Percentiles rank a stretch among this genome's conserved stretches.
These are phyloP conservation scores for Actinemys pallida DNA, from an alignment of 2,113 vertebrate species.

Conservation along the genomic window DNA sequence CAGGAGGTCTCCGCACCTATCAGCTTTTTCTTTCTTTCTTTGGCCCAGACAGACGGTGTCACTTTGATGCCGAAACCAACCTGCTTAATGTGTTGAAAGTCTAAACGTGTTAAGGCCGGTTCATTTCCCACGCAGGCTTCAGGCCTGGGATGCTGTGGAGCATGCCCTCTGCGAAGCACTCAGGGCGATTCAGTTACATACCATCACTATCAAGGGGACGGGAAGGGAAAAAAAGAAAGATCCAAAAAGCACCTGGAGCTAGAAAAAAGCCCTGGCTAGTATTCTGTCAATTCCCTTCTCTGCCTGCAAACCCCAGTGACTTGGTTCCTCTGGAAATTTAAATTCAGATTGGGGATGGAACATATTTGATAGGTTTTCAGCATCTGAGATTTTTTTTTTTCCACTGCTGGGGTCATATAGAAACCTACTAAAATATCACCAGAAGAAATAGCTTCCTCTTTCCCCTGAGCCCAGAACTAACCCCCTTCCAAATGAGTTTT, in stretches of 20 bases:
- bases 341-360: background rate
- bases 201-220: fast-evolving
- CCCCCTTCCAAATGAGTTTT: background rate
- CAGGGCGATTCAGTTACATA: background rate
- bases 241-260: background rate
- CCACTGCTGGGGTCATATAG: fast-evolving
- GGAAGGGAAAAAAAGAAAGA: background rate
- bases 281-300: too few relatives aligned
- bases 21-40: background rate
- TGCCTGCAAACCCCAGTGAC: background rate
- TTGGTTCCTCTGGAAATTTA: fast-evolving
- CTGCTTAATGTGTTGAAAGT: constrained; percentile 66
- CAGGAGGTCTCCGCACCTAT: background rate
- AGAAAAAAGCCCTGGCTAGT: background rate
- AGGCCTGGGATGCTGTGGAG: background rate
- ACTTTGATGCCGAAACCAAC: constrained; percentile 67
- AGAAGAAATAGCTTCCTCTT: background rate
- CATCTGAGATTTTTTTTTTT: fast-evolving
- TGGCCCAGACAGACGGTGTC: constrained; percentile 48
- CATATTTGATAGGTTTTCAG: background rate
- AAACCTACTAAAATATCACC: fast-evolving
- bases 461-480: background rate
- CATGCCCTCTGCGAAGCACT: background rate
- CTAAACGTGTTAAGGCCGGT: constrained; percentile 67
- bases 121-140: constrained; percentile 50